These are phyloP conservation scores for Heliopora coerulea DNA, from an alignment of 92 coral and sea anemone genomes.

Conservation along the genomic window DNA sequence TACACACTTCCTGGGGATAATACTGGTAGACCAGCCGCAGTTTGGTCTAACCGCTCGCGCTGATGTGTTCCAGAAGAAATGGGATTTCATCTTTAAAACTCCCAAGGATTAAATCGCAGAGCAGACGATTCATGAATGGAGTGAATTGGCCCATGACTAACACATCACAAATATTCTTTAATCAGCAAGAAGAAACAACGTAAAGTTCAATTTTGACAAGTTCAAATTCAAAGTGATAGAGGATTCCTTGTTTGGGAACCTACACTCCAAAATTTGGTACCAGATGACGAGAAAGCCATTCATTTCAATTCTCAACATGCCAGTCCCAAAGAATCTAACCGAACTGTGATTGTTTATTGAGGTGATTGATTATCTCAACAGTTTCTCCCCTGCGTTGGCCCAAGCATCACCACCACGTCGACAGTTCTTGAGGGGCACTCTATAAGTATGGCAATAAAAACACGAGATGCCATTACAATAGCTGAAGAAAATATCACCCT, in stretches of 20 bases:
- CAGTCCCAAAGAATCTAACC: conserved; percentile 49
- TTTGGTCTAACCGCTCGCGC: conserved; percentile 56
- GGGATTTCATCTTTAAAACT: too few relatives aligned
- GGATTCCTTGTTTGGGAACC: conserved; percentile 56
- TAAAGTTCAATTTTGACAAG: conserved; percentile 63
- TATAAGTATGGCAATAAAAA: conserved; percentile 40
- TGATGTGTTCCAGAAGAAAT: conserved; percentile 53
- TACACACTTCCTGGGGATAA: conserved; percentile 64
- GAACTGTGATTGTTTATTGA: conserved; percentile 65
- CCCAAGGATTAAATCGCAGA: conserved; percentile 52
- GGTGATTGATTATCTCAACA: conserved; percentile 44
- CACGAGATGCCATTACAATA: conserved; percentile 47
- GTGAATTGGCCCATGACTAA: conserved; percentile 49
- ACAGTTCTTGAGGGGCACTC: conserved; percentile 32
- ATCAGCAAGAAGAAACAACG: conserved; percentile 41
- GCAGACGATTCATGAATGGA: conserved; percentile 60
- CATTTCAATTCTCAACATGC: conserved; percentile 48
- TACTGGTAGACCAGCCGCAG: conserved; percentile 52
- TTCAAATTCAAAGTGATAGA: conserved; percentile 55
- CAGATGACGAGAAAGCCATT: conserved; percentile 43
- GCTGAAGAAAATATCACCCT: conserved; percentile 35
- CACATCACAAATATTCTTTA: conserved; percentile 58
- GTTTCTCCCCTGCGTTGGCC: conserved; percentile 32
- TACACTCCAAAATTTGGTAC: conserved; percentile 38
- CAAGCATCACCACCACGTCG: conserved; percentile 31